Conservation (phyloP, 2,113 vertebrate species). For the Cariama cristata region DNA sequence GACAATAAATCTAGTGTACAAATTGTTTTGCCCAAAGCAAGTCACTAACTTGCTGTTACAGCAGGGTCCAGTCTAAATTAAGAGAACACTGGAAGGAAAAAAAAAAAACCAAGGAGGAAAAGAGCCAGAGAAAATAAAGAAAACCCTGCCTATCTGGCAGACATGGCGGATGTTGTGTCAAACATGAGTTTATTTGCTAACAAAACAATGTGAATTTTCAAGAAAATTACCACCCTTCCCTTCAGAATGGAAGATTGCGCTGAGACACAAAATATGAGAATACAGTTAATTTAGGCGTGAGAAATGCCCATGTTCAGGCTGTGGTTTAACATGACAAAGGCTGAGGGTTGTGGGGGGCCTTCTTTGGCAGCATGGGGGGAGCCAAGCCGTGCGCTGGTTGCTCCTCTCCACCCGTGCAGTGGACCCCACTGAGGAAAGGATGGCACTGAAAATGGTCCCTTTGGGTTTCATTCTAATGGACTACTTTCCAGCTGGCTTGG, state of each 20-base stretch:
- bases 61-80: conserved; percentile 20
- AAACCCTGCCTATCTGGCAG: conserved; percentile 3
- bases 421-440: not conserved
- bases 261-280: not conserved
- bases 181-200: conserved; percentile 34
- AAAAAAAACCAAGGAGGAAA: not conserved
- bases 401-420: not conserved
- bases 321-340: not conserved
- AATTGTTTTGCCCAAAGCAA: conserved; percentile 33
- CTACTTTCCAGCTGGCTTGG: not conserved
- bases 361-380: not conserved
- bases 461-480: not conserved
- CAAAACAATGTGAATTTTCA: conserved; percentile 35
- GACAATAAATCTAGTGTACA: conserved; percentile 33
- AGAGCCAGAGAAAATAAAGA: conserved; percentile 20
- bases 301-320: not conserved
- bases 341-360: not conserved
- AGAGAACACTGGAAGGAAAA: not conserved
- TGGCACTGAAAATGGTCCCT: not conserved
- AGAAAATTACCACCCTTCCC: not conserved
- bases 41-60: not conserved
- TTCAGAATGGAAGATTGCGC: not conserved
- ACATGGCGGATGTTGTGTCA: not conserved
- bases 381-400: not conserved
- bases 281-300: not conserved